Conservation (phyloP, 2,113 vertebrate genomes). For the Actinemys pallida region DNA sequence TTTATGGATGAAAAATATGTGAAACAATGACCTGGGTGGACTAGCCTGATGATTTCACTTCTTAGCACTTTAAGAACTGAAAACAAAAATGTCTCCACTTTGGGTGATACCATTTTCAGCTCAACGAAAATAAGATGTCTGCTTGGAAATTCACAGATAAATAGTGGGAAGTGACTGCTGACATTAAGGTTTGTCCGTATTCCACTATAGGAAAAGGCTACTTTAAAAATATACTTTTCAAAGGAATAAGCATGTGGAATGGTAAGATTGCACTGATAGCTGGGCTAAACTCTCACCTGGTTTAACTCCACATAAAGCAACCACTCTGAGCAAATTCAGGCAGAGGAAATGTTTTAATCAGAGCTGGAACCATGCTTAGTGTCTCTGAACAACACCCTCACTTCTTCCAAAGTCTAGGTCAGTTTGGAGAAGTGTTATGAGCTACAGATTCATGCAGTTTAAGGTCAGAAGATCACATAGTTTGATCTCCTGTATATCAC, state of each 20-base stretch:
- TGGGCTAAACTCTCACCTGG: not conserved
- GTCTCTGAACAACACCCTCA: not conserved
- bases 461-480: not conserved
- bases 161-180: not conserved
- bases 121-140: not conserved
- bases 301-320: not conserved
- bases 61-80: not conserved
- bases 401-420: not conserved
- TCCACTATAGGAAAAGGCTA: not conserved
- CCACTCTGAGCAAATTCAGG: not conserved
- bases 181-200: not conserved
- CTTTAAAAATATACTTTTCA: not conserved
- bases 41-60: constrained; percentile 38
- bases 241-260: not conserved
- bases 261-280: not conserved
- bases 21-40: constrained; percentile 8
- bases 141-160: not conserved
- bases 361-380: not conserved
- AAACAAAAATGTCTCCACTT: not conserved
- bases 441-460: not conserved
- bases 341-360: not conserved
- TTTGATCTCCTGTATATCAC: not conserved
- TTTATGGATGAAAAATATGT: not conserved
- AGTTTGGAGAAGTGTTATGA: constrained; percentile 10
- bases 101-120: not conserved